A percentile compares a stretch with the other conserved stretches of the same genome.
Evolutionary conservation across 2,113 vertebrate species (phyloP).

Genomic region (Centropus bengalensis): DNA sequence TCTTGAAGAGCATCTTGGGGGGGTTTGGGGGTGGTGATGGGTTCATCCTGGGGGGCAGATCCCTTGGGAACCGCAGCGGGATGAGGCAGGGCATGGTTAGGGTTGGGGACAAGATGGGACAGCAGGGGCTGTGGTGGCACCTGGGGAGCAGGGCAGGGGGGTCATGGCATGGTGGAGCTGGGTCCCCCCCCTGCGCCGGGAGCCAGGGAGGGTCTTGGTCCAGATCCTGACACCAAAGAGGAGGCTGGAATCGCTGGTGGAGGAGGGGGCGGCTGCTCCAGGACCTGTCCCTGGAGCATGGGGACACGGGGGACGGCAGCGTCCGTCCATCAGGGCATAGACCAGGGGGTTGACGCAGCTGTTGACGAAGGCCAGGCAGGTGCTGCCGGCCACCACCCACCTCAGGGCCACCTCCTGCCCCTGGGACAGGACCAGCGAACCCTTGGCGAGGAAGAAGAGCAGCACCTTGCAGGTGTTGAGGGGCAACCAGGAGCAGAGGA

Average conservation of each 20-base stretch:
- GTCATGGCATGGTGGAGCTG: not conserved
- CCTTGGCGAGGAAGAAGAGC: conserved; percentile 47
- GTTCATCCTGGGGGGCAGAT: no score
- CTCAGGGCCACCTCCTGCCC: not conserved
- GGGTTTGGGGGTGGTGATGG: not conserved
- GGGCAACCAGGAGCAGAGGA: conserved; percentile 88
- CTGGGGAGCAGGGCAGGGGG: not conserved
- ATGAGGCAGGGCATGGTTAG: not conserved
- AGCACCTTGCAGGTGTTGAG: conserved; percentile 79
- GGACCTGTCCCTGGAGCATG: rapidly evolving
- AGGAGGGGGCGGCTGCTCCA: not conserved
- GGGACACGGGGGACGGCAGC: not conserved
- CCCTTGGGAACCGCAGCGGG: not conserved
- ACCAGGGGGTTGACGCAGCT: conserved; percentile 88
- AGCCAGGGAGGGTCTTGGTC: not conserved
- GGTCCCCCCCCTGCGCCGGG: not conserved
- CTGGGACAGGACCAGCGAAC: conserved; percentile 1
- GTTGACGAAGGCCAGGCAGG: conserved; percentile 86
- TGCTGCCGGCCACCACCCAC: conserved; percentile 73
- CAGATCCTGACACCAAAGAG: not conserved
- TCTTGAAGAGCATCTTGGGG: no score
- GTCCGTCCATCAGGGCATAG: conserved; percentile 67
- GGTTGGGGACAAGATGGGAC: not conserved
- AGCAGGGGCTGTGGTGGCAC: rapidly evolving
- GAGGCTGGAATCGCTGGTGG: not conserved